Percentiles rank a stretch among this genome's conserved stretches.
phyloP scores from a whole-genome alignment of 1,140 invertebrate genomes.

The Pseudomyrmex cubaensis region DNA sequence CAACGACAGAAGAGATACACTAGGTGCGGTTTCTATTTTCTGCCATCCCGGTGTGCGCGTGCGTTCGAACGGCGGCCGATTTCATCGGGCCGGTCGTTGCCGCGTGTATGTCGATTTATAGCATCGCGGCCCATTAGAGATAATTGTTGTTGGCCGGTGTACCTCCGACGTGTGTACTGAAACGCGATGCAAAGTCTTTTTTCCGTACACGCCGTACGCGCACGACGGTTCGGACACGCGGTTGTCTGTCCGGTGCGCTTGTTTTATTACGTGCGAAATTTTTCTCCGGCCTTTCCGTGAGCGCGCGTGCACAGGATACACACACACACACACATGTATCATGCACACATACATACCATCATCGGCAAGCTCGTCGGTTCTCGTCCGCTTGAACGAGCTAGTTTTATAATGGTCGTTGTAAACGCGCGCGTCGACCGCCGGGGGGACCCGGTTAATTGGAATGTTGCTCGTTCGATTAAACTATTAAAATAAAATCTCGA shows the following conservation, averaged over 20 bases:
- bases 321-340: not conserved
- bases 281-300: conserved; percentile 65
- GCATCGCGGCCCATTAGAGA: conserved; percentile 83
- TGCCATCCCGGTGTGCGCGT: conserved; percentile 68
- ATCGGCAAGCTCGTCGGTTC: conserved; percentile 1
- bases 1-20: conserved; percentile 20
- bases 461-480: conserved; percentile 79
- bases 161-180: conserved; percentile 47
- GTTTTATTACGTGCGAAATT: conserved; percentile 83
- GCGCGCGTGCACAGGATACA: not conserved
- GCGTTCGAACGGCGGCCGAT: conserved; percentile 68
- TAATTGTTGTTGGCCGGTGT: conserved; percentile 80
- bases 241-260: conserved; percentile 47
- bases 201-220: conserved; percentile 62
- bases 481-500: conserved; percentile 74
- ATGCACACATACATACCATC: not conserved
- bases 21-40: conserved; percentile 79
- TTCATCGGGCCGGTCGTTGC: conserved; percentile 74
- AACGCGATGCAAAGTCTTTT: conserved; percentile 77
- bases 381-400: conserved; percentile 71
- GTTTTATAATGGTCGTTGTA: conserved; percentile 69
- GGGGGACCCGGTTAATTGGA: conserved; percentile 78
- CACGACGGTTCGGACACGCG: conserved; percentile 45
- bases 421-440: conserved; percentile 58
- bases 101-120: conserved; percentile 82